These are phyloP conservation scores for Dipodomys ordii DNA, from an alignment of 2,113 vertebrate species.

Conservation along the genomic window DNA sequence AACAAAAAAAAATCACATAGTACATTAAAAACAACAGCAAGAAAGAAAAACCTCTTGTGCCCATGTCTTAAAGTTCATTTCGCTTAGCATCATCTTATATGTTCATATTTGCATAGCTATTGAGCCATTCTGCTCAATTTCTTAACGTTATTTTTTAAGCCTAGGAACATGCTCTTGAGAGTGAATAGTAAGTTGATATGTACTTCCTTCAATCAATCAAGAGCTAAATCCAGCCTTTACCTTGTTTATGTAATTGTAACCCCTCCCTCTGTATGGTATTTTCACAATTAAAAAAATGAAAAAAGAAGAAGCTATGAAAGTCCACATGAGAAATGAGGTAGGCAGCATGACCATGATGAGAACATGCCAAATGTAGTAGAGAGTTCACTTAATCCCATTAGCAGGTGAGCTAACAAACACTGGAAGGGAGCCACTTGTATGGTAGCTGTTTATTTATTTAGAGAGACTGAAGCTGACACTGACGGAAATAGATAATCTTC, in stretches of 20 bases:
- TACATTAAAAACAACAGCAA: too few species aligned
- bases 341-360: background rate
- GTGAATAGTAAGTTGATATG: background rate
- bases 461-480: background rate
- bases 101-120: too few species aligned
- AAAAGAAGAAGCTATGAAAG: background rate
- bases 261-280: too few species aligned
- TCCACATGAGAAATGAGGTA: background rate
- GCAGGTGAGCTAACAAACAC: rapidly evolving
- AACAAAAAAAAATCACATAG: too few species aligned
- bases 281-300: too few species aligned
- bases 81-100: too few species aligned
- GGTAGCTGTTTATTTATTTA: background rate
- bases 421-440: rapidly evolving
- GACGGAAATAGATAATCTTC: background rate
- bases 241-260: too few species aligned
- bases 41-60: too few species aligned
- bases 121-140: background rate
- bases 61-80: too few species aligned
- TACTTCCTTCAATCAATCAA: background rate
- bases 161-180: background rate
- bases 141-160: background rate
- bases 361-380: rapidly evolving
- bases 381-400: background rate
- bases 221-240: background rate